phyloP scores from a whole-genome alignment of 1,140 invertebrate genomes.

The Patella vulgata region DNA sequence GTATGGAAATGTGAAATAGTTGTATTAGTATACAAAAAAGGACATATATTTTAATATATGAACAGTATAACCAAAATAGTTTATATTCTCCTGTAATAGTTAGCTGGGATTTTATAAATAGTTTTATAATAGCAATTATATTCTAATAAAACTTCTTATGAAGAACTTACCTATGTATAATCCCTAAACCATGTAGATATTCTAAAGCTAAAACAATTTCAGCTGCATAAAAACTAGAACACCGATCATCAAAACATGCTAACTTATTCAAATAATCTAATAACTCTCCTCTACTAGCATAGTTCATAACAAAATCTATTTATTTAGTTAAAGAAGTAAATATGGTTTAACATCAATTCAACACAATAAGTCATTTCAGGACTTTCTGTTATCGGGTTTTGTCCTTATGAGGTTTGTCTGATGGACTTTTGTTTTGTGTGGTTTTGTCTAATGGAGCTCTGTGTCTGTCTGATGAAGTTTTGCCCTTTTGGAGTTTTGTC shows the following conservation, averaged over 20 bases:
- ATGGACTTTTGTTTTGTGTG: too few species aligned
- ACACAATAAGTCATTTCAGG: conserved; percentile 1
- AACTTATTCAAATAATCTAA: conserved; percentile 91
- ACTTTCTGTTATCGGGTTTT: background rate
- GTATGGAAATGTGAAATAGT: too few species aligned
- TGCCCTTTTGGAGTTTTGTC: too few species aligned
- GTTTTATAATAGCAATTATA: too few species aligned
- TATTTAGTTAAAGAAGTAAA: conserved; percentile 28
- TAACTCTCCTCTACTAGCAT: conserved; percentile 94
- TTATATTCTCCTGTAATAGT: too few species aligned
- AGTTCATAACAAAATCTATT: conserved; percentile 92
- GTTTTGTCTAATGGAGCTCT: too few species aligned
- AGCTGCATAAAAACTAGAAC: conserved; percentile 91
- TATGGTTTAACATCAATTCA: background rate
- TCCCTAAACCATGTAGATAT: conserved; percentile 87
- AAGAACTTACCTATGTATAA: conserved; percentile 85
- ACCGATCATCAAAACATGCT: conserved; percentile 88
- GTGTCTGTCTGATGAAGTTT: too few species aligned
- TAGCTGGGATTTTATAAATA: too few species aligned
- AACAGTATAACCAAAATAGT: too few species aligned
- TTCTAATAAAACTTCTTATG: too few species aligned
- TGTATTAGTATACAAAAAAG: too few species aligned
- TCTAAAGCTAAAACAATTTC: conserved; percentile 93
- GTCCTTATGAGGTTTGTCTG: background rate
- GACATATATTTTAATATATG: too few species aligned